Evolutionary conservation across 2,113 vertebrate genomes (phyloP).

Genomic region (Corydoras sp.): DNA sequence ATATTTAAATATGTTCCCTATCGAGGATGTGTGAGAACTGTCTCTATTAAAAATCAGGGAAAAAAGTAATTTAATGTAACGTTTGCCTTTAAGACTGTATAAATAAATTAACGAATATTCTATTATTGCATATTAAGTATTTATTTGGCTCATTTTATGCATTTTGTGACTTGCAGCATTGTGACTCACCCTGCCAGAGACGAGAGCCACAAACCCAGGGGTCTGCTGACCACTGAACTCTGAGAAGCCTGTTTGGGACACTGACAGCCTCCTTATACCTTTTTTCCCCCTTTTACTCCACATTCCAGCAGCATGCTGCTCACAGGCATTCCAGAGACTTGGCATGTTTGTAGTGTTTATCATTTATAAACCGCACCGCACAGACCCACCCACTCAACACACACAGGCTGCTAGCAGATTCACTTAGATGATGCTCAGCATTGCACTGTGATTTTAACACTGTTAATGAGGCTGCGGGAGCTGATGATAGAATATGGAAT

Average conservation of each 20-base stretch:
- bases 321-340: neutral
- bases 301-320: conserved; percentile 10
- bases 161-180: conserved; percentile 46
- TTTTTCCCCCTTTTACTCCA: neutral
- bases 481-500: too few relatives aligned
- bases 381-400: neutral
- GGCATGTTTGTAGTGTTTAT: neutral
- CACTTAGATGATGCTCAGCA: too few relatives aligned
- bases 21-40: too few relatives aligned
- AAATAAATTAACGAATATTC: too few relatives aligned
- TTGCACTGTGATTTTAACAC: too few relatives aligned
- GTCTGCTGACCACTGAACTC: conserved; percentile 92
- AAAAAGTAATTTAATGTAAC: too few relatives aligned
- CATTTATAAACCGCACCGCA: neutral
- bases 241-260: conserved; percentile 53
- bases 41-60: too few relatives aligned
- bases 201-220: conserved; percentile 68
- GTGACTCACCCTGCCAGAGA: conserved; percentile 49
- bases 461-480: too few relatives aligned
- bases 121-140: neutral
- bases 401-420: too few relatives aligned
- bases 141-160: neutral
- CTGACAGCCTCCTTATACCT: neutral
- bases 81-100: too few relatives aligned
- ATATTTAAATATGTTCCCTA: too few relatives aligned